Percentiles rank a stretch among this genome's conserved stretches.
These are phyloP conservation scores for Myiopsitta monachus DNA, from an alignment of 2,113 vertebrate species.

Conservation along the genomic window DNA sequence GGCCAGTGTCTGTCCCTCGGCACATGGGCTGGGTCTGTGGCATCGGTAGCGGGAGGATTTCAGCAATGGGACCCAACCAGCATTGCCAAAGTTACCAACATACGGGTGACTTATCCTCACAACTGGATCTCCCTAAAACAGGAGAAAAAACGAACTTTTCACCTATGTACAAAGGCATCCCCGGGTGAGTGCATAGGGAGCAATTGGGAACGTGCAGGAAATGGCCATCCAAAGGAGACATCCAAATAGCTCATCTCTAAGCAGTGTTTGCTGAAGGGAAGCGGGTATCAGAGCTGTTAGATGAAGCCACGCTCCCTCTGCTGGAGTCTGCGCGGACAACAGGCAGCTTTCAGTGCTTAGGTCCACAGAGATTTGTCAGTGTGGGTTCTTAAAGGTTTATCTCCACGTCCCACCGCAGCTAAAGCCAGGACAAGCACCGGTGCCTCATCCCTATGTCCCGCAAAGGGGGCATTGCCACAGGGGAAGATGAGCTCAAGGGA, in stretches of 20 bases:
- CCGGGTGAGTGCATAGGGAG: not conserved
- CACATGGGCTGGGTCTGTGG: not conserved
- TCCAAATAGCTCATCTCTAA: not conserved
- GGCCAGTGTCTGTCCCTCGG: too few relatives aligned
- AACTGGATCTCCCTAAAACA: not conserved
- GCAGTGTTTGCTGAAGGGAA: not conserved
- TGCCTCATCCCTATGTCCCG: rapidly evolving
- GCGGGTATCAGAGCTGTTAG: rapidly evolving
- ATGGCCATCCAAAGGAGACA: not conserved
- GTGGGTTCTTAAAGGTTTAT: rapidly evolving
- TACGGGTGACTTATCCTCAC: not conserved
- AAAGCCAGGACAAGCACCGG: not conserved
- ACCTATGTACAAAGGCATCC: not conserved
- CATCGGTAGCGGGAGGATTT: rapidly evolving
- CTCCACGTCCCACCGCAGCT: rapidly evolving
- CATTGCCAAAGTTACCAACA: rapidly evolving
- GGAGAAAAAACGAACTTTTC: rapidly evolving
- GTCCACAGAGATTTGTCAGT: rapidly evolving
- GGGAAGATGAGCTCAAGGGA: not conserved
- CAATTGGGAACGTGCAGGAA: not conserved
- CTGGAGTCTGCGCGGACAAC: not conserved
- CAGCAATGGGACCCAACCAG: not conserved
- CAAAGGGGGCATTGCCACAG: too few relatives aligned
- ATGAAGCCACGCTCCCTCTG: slow-evolving; percentile 34
- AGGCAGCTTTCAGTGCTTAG: rapidly evolving